A percentile compares a stretch with the other conserved stretches of the same genome.
Conservation (phyloP, 92 coral and sea anemone species). For the Porites divaricata region DNA sequence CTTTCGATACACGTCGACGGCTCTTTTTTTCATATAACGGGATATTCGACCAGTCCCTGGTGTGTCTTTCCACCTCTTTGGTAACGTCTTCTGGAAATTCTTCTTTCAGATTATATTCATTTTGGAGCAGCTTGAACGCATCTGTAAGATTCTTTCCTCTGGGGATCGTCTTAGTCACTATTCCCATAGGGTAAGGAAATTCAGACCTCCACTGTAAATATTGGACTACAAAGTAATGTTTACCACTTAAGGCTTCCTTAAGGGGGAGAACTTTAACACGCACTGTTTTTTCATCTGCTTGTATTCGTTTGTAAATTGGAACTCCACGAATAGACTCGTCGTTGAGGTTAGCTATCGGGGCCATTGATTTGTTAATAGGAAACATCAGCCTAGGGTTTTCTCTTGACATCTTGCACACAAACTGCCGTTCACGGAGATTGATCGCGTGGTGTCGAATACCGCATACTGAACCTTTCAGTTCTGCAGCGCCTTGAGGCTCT, state of each 20-base stretch:
- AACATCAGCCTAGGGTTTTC: constrained; percentile 46
- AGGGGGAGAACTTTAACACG: constrained; percentile 1
- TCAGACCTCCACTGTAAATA: constrained; percentile 59
- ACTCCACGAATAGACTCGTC: constrained; percentile 28
- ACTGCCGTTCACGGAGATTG: constrained; percentile 53
- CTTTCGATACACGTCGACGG: constrained; percentile 30
- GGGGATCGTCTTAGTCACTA: constrained; percentile 57
- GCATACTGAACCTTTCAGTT: not conserved
- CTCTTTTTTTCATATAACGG: constrained; percentile 44
- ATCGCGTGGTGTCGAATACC: constrained; percentile 45
- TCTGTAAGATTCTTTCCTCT: constrained; percentile 33
- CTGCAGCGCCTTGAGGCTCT: not conserved
- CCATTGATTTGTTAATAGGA: constrained; percentile 63
- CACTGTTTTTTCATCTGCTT: constrained; percentile 15
- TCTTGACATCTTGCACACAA: constrained; percentile 56
- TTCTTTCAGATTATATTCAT: constrained; percentile 52
- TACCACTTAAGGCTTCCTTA: constrained; percentile 65
- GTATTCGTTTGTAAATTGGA: constrained; percentile 42
- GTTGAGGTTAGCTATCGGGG: constrained; percentile 44
- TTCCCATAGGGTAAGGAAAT: constrained; percentile 66
- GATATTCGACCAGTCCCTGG: constrained; percentile 8
- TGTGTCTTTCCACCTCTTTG: constrained; percentile 26
- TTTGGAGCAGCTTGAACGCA: constrained; percentile 53
- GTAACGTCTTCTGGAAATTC: constrained; percentile 48
- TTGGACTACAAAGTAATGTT: constrained; percentile 68